These are phyloP conservation scores for Scotopteryx bipunctaria DNA, from an alignment of 2,888 invertebrate species.

Conservation along the genomic window DNA sequence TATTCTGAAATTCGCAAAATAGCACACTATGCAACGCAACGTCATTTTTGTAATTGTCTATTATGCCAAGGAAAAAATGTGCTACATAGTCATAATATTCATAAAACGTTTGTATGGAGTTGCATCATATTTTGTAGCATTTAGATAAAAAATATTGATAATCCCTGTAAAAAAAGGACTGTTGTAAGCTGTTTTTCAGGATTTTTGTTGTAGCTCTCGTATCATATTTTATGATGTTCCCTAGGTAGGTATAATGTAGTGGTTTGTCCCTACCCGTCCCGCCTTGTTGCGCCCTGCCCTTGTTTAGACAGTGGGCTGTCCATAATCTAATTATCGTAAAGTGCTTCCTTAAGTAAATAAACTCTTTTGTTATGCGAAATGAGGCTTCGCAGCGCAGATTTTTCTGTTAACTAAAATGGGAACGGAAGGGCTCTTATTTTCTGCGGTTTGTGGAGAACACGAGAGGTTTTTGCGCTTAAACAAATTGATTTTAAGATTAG, in stretches of 20 bases:
- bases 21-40: too few species aligned
- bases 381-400: slow-evolving; percentile 48
- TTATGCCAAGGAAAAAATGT: too few species aligned
- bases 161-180: too few species aligned
- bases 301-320: slow-evolving; percentile 44
- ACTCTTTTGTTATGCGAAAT: slow-evolving; percentile 60
- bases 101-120: too few species aligned
- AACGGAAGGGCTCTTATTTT: slow-evolving; percentile 21
- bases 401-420: slow-evolving; percentile 40
- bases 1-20: too few species aligned
- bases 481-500: slow-evolving; percentile 29
- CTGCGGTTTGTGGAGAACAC: slow-evolving; percentile 13
- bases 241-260: slow-evolving; percentile 28
- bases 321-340: slow-evolving; percentile 64
- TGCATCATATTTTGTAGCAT: too few species aligned
- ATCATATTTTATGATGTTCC: slow-evolving; percentile 18
- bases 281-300: slow-evolving; percentile 44
- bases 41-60: too few species aligned
- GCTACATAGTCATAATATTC: too few species aligned
- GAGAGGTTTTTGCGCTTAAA: slow-evolving; percentile 21
- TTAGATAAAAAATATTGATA: too few species aligned
- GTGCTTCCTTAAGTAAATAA: slow-evolving; percentile 67
- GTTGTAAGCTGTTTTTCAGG: too few species aligned
- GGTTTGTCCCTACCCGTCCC: slow-evolving; percentile 34
- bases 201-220: too few species aligned